Conservation (phyloP, 1,140 invertebrate genomes). For the Araneus ventricosus region DNA sequence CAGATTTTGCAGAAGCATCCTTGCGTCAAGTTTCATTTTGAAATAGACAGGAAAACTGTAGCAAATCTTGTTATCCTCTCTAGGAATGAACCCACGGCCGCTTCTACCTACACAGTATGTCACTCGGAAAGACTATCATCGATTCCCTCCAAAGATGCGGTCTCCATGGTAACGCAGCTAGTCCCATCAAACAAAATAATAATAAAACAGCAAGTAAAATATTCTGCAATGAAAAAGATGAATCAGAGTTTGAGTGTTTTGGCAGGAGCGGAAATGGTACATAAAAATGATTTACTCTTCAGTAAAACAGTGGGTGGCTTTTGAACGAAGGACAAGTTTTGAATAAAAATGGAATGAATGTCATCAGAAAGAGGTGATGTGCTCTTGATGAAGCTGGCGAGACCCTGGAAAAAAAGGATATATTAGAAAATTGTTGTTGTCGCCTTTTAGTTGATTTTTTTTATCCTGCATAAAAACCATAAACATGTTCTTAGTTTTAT, state of each 20-base stretch:
- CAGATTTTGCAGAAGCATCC: too few relatives aligned
- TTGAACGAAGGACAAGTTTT: background rate
- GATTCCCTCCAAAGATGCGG: conserved; percentile 42
- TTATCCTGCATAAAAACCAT: background rate
- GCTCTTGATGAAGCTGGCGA: background rate
- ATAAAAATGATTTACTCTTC: conserved; percentile 24
- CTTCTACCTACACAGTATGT: background rate
- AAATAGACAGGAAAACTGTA: background rate
- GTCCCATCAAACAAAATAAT: background rate
- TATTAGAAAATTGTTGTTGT: too few relatives aligned
- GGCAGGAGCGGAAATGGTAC: conserved; percentile 20
- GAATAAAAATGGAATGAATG: background rate
- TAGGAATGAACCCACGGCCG: background rate
- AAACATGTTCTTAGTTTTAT: background rate
- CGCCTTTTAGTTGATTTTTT: background rate
- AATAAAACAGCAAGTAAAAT: conserved; percentile 15
- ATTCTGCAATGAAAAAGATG: conserved; percentile 37
- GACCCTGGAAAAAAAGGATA: too few relatives aligned
- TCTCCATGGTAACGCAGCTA: conserved; percentile 8
- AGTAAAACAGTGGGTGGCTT: background rate
- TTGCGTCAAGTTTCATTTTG: too few relatives aligned
- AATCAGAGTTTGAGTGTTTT: conserved; percentile 37
- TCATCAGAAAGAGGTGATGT: background rate
- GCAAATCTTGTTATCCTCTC: background rate
- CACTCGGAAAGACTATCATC: conserved; percentile 18